A percentile compares a stretch with the other conserved stretches of the same genome.
Evolutionary conservation across 2,797 vertebrate species (phyloP).

Genomic region (Lagorchestes hirsutus): DNA sequence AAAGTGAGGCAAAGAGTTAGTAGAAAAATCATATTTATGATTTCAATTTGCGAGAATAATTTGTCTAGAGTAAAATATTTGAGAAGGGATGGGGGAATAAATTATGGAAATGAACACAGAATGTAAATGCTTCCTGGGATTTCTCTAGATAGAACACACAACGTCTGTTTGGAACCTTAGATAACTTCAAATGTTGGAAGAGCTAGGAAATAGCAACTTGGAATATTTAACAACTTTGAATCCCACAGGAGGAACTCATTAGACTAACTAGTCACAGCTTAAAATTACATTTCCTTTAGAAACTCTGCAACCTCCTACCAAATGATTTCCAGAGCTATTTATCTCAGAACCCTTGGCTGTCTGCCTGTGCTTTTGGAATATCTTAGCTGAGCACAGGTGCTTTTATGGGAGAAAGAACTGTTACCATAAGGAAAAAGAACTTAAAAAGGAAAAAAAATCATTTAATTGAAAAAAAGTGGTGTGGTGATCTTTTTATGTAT

Average conservation of each 20-base stretch:
- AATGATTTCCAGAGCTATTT: constrained; percentile 2
- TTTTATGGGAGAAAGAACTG: not conserved
- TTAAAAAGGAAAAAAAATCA: constrained; percentile 21
- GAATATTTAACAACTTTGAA: not conserved
- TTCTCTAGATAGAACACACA: not conserved
- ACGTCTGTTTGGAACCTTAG: not conserved
- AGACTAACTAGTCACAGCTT: not conserved
- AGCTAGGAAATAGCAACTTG: not conserved
- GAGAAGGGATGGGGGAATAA: constrained; percentile 12
- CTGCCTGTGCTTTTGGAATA: not conserved
- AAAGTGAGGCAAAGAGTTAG: not conserved
- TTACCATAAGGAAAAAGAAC: not conserved
- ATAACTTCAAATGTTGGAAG: constrained; percentile 31
- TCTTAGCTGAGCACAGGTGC: not conserved
- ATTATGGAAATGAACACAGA: not conserved
- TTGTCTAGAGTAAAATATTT: not conserved
- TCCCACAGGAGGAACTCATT: constrained; percentile 17
- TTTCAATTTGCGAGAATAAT: not conserved
- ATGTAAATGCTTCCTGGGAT: not conserved
- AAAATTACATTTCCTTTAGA: constrained; percentile 27
- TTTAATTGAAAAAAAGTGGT: not conserved
- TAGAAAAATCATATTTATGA: not conserved
- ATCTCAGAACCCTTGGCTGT: not conserved
- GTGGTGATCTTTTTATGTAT: not conserved
- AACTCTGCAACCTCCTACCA: constrained; percentile 25